phyloP scores from a whole-genome alignment of 2,113 vertebrate species.

The Furnarius figulus region DNA sequence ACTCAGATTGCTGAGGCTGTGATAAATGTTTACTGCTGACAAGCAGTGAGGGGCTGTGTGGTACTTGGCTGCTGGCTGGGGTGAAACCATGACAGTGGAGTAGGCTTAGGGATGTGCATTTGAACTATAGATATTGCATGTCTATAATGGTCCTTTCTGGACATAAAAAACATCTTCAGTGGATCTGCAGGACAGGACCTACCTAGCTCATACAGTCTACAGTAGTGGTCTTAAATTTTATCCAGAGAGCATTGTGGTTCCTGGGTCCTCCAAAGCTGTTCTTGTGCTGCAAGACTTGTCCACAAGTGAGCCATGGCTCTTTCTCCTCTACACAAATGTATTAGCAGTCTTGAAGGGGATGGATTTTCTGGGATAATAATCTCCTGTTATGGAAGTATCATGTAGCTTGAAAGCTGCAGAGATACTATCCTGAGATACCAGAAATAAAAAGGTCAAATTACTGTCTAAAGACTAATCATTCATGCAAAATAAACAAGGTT shows the following conservation, averaged over 20 bases:
- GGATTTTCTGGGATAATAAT: background rate
- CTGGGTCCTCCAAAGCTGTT: background rate
- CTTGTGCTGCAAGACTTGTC: background rate
- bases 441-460: background rate
- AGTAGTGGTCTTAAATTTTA: background rate
- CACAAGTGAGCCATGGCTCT: background rate
- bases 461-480: background rate
- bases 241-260: background rate
- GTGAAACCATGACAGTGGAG: fast-evolving
- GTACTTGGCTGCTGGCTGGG: background rate
- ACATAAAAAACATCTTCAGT: background rate
- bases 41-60: background rate
- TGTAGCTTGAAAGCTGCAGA: background rate
- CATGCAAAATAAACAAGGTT: background rate
- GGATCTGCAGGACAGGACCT: background rate
- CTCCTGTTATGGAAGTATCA: background rate
- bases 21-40: background rate
- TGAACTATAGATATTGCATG: fast-evolving
- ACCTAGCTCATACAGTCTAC: background rate
- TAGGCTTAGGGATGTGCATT: background rate
- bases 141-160: background rate
- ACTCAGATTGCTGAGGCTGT: background rate
- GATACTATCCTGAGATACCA: background rate
- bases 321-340: background rate
- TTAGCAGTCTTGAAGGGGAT: background rate